phyloP scores from a whole-genome alignment of 2,113 vertebrate species.

The Catharus minimus region DNA sequence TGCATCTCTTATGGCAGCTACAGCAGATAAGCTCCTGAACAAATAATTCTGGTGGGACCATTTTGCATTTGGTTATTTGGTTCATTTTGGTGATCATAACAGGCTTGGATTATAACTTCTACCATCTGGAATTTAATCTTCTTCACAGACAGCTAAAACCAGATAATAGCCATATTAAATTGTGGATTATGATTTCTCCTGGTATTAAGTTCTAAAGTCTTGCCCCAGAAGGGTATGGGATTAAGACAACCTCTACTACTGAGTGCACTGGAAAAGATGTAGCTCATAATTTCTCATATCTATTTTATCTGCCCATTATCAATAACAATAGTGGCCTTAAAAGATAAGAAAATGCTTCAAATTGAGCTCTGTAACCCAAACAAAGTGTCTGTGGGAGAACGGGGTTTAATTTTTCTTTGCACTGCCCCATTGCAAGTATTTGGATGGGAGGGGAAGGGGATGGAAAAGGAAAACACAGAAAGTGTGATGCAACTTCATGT shows the following conservation, averaged over 20 bases:
- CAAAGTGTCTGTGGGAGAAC: background rate
- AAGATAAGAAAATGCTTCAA: background rate
- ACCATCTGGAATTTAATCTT: constrained; percentile 73
- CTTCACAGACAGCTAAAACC: constrained; percentile 70
- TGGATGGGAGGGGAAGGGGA: background rate
- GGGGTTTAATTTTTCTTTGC: background rate
- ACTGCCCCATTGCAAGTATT: background rate
- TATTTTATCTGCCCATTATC: constrained; percentile 21
- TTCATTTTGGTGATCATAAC: constrained; percentile 56
- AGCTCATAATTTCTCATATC: constrained; percentile 18
- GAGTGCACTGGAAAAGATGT: constrained; percentile 35
- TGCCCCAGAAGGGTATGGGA: constrained; percentile 14
- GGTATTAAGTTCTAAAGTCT: constrained; percentile 58
- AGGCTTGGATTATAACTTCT: constrained; percentile 66
- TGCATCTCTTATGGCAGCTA: background rate
- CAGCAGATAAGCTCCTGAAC: constrained; percentile 11
- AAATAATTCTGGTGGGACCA: constrained; percentile 24
- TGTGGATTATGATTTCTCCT: constrained; percentile 65
- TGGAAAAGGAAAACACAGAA: background rate
- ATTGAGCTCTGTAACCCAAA: background rate
- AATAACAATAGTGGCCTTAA: background rate
- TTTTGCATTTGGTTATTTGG: constrained; percentile 58
- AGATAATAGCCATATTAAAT: constrained; percentile 68
- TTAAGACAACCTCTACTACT: constrained; percentile 44
- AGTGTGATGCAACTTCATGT: constrained; percentile 27